A percentile compares a stretch with the other conserved stretches of the same genome.
Conservation (phyloP, 2,888 invertebrate genomes). For the Synergus itoensis region DNA sequence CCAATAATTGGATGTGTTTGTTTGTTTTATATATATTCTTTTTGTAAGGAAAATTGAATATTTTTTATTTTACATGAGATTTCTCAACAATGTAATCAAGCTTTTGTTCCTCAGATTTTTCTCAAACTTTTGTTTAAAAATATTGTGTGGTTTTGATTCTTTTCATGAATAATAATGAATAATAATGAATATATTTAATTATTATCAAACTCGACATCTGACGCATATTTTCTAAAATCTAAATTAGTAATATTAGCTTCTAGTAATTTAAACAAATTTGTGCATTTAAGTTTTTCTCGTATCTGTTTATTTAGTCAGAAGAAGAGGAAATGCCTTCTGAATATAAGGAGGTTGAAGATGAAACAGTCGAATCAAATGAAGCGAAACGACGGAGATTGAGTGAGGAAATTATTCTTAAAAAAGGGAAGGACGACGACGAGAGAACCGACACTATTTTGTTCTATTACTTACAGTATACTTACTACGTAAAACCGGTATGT, state of each 20-base stretch:
- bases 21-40: not conserved
- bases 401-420: constrained; percentile 82
- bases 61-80: not conserved
- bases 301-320: constrained; percentile 62
- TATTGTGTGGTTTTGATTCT: too few species aligned
- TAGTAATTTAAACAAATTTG: constrained; percentile 23
- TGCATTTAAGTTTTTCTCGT: not conserved
- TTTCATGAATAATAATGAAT: too few species aligned
- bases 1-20: not conserved
- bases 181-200: not conserved
- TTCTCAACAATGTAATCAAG: not conserved
- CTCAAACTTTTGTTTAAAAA: not conserved
- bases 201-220: too few species aligned
- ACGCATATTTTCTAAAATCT: too few species aligned
- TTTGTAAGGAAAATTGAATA: too few species aligned
- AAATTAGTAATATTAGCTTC: too few species aligned
- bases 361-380: constrained; percentile 79
- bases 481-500: constrained; percentile 87
- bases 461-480: constrained; percentile 94
- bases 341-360: constrained; percentile 72
- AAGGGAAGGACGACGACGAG: constrained; percentile 88
- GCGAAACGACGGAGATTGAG: constrained; percentile 81
- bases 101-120: not conserved
- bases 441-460: constrained; percentile 91
- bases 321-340: constrained; percentile 74